A percentile compares a stretch with the other conserved stretches of the same genome.
Conservation (phyloP, 2,797 vertebrate genomes). For the Microctenopoma stevenorrisi region DNA sequence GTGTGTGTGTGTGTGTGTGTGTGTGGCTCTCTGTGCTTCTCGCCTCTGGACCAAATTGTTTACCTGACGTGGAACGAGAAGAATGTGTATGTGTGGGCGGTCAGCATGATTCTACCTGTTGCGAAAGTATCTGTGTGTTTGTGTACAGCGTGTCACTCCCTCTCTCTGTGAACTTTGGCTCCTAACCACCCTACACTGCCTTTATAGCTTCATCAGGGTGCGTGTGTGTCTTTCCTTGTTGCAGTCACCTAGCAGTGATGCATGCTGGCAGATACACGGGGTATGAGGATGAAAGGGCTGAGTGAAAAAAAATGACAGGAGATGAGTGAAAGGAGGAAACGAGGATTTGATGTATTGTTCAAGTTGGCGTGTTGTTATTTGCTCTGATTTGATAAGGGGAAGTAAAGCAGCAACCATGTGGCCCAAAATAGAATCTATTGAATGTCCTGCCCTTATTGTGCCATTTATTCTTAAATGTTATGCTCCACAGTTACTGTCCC, state of each 20-base stretch:
- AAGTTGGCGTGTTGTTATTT: background rate
- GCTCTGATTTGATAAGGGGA: background rate
- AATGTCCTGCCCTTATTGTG: too few species aligned
- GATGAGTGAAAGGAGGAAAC: constrained; percentile 18
- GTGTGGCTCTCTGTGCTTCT: constrained; percentile 7
- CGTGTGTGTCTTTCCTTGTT: constrained; percentile 13
- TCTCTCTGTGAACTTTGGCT: constrained; percentile 65
- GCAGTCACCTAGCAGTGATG: constrained; percentile 12
- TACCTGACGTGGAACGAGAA: constrained; percentile 62
- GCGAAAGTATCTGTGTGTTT: constrained; percentile 35
- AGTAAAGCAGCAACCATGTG: too few species aligned
- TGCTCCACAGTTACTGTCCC: too few species aligned
- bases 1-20: constrained; percentile 13
- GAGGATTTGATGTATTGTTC: background rate
- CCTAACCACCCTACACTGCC: constrained; percentile 9
- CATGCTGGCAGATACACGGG: constrained; percentile 3
- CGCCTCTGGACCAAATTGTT: constrained; percentile 44
- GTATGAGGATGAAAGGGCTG: constrained; percentile 20
- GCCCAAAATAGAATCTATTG: background rate
- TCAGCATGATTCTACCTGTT: constrained; percentile 74
- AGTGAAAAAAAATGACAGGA: constrained; percentile 9
- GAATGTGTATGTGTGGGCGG: constrained; percentile 69
- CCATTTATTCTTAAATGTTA: too few species aligned
- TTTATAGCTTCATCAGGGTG: constrained; percentile 20
- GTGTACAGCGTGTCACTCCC: constrained; percentile 51